These are phyloP conservation scores for Gorsachius magnificus DNA, from an alignment of 2,797 vertebrate genomes.

Conservation along the genomic window DNA sequence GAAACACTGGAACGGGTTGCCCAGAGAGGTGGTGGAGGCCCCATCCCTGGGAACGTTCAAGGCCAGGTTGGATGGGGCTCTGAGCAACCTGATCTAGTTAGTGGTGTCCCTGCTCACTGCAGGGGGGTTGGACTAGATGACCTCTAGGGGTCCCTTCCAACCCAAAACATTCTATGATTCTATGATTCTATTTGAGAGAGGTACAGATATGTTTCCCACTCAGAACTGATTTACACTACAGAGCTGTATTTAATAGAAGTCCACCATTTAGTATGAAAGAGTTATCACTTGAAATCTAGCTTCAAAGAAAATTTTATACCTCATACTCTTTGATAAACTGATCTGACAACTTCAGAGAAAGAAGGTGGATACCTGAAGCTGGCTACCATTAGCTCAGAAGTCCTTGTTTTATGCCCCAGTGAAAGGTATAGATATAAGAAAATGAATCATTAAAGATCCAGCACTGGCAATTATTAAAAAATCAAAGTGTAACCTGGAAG, in stretches of 20 bases:
- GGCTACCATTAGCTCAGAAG: background rate
- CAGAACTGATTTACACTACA: background rate
- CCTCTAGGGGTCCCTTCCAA: too few relatives aligned
- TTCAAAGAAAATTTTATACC: background rate
- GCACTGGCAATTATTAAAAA: background rate
- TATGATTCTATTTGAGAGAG: background rate
- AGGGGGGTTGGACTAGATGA: too few relatives aligned
- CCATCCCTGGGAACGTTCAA: too few relatives aligned
- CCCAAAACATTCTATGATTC: too few relatives aligned
- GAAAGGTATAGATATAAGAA: background rate
- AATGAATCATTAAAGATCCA: background rate
- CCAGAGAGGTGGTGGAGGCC: too few relatives aligned
- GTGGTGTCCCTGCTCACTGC: too few relatives aligned
- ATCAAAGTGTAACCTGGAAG: background rate
- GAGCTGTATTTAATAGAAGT: background rate
- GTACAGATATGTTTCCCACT: background rate
- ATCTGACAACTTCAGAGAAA: background rate
- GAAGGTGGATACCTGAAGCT: background rate
- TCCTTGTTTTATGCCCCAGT: background rate
- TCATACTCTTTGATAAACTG: background rate
- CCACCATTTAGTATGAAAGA: background rate
- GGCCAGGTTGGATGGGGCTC: too few relatives aligned
- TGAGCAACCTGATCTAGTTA: too few relatives aligned
- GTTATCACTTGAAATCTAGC: background rate
- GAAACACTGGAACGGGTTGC: too few relatives aligned